A percentile compares a stretch with the other conserved stretches of the same genome.
Conservation (phyloP, 2,888 invertebrate genomes). For the Drosophila trichaetosa region DNA sequence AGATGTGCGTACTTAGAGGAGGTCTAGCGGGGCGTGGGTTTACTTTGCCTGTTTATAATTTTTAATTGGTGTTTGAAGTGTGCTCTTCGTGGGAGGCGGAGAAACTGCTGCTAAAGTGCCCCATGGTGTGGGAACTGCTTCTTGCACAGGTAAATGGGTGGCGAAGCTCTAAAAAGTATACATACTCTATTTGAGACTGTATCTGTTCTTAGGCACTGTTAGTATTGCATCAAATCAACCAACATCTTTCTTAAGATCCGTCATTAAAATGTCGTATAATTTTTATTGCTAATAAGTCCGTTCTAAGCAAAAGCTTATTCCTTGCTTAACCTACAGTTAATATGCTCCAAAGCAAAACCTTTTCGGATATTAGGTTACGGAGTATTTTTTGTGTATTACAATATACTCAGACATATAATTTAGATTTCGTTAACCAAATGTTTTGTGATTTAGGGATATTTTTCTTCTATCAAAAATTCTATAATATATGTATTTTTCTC, state of each 20-base stretch:
- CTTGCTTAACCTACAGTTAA: not conserved
- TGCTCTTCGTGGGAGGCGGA: constrained; percentile 29
- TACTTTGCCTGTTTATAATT: constrained; percentile 68
- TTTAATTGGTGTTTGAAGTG: constrained; percentile 79
- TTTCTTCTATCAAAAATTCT: no score
- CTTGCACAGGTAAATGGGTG: not conserved
- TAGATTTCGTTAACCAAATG: not conserved
- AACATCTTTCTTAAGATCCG: not conserved
- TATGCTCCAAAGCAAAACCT: not conserved
- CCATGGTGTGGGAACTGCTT: constrained; percentile 5
- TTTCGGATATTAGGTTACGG: not conserved
- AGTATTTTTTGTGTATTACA: not conserved
- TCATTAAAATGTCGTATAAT: not conserved
- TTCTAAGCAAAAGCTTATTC: not conserved
- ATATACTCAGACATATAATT: not conserved
- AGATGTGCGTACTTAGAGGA: constrained; percentile 33
- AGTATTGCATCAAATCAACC: not conserved
- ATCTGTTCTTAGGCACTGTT: not conserved
- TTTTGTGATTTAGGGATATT: no score
- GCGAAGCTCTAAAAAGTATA: not conserved
- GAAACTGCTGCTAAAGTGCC: constrained; percentile 43
- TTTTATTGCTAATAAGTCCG: not conserved
- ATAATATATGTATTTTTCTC: no score
- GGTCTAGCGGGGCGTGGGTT: constrained; percentile 2
- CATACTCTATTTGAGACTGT: constrained; percentile 4